Evolutionary conservation across 2,113 vertebrate genomes (phyloP).

Genomic region (Picathartes gymnocephalus): DNA sequence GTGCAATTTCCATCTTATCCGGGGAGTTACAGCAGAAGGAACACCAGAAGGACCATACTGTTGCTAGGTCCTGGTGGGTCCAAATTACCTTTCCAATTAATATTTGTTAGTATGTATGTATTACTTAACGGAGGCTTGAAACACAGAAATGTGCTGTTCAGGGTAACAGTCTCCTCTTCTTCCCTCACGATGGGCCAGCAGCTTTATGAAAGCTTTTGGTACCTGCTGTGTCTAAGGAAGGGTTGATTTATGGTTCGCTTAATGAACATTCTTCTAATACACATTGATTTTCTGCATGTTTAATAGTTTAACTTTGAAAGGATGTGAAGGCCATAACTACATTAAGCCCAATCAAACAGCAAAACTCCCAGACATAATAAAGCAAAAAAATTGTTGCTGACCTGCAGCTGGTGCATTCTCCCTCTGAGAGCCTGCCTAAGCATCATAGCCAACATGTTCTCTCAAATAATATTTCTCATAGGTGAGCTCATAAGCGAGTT

Average conservation of each 20-base stretch:
- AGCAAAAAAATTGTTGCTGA: background rate
- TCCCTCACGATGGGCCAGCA: background rate
- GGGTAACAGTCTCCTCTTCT: background rate
- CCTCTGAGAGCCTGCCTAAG: background rate
- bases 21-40: background rate
- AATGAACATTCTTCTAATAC: background rate
- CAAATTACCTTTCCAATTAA: background rate
- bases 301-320: conserved; percentile 40
- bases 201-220: background rate
- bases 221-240: background rate
- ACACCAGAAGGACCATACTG: background rate
- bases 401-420: background rate
- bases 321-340: background rate
- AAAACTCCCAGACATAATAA: background rate
- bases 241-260: background rate
- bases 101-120: background rate
- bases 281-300: conserved; percentile 34
- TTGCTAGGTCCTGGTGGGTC: background rate
- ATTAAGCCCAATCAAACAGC: background rate
- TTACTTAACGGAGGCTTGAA: background rate
- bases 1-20: background rate
- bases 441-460: background rate
- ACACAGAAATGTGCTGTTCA: background rate
- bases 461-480: conserved; percentile 7
- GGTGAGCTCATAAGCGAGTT: conserved; percentile 19